A percentile compares a stretch with the other conserved stretches of the same genome.
These are phyloP conservation scores for Dione vanillae DNA, from an alignment of 2,888 invertebrate species.

Conservation along the genomic window DNA sequence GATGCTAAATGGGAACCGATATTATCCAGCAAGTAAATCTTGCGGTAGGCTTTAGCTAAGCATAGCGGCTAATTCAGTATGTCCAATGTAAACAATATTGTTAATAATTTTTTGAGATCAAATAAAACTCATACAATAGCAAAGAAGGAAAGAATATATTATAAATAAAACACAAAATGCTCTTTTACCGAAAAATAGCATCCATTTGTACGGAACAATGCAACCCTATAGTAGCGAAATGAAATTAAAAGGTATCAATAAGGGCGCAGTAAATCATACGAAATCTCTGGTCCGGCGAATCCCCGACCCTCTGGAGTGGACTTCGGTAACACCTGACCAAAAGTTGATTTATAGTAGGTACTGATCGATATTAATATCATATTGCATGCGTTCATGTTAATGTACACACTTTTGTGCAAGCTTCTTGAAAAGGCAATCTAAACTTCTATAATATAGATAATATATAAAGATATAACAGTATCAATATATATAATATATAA, in stretches of 20 bases:
- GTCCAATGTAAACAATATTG: background rate
- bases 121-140: background rate
- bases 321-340: conserved; percentile 70
- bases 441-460: background rate
- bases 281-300: conserved; percentile 65
- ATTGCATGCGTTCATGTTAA: background rate
- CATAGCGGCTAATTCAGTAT: conserved; percentile 41
- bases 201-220: conserved; percentile 15
- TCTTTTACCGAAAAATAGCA: background rate
- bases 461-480: background rate
- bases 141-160: background rate
- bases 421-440: background rate
- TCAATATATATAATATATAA: background rate
- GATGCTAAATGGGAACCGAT: conserved; percentile 80
- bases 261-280: conserved; percentile 72
- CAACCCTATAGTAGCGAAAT: conserved; percentile 45
- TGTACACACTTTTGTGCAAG: background rate
- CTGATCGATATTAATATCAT: conserved; percentile 16
- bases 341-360: conserved; percentile 38
- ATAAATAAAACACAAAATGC: background rate
- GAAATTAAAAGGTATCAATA: conserved; percentile 78
- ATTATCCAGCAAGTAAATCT: conserved; percentile 77
- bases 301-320: conserved; percentile 72
- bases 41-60: conserved; percentile 58
- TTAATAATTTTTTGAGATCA: background rate